Base-by-base conservation (phyloP, 2,113 vertebrate genomes). In the Otus sunia region DNA sequence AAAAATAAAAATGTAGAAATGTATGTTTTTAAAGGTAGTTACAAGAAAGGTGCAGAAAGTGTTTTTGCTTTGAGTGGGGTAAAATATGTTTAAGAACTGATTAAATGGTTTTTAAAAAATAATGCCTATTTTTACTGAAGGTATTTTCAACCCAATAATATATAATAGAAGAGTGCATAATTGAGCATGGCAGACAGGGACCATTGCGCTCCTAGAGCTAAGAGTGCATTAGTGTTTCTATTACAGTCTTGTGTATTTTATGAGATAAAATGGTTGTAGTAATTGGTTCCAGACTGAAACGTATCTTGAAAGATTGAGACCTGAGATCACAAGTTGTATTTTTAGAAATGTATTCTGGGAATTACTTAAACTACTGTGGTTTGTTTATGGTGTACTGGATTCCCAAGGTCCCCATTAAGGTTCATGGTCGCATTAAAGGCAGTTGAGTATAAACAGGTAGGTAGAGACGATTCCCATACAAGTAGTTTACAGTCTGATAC, bases 351-450 rank as follows among this genome's bases (percentile, higher is more conserved):
- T 76, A 25, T 82, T 88, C 73, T 89, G 91, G 69, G 58, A 96
- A 88, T 94, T 91, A 27, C 26, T 75, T 81, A 53, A 94, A 82
- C 53, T 72, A 2, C 69, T 72, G 62, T 53, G 37, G 14, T 47
- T 93, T 96, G 85, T 88, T 96, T 93, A 66, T 67, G 41, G 58
- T 66, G 20, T 53, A 9, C 50, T 82, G 69, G 49, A 34, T 94
- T 94, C 94, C 86, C 91, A 84, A 94, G 86, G 68, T 71, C 56
- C 69, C 39, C 32, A n/a, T 92, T 94, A 94, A 86, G n/a, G 56
- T 84, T 92, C 39, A 68, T 1, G 2, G 37, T 49, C 4, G 1
- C 43, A 32, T 74, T 87, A 72, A 84, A 78, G 25, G 45, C 25
- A 68, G 15, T 95, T 94, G 75, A 75, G 32, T 53, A 27, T 64